phyloP scores from a whole-genome alignment of 2,113 vertebrate species.

The Hyperopisus bebe region DNA sequence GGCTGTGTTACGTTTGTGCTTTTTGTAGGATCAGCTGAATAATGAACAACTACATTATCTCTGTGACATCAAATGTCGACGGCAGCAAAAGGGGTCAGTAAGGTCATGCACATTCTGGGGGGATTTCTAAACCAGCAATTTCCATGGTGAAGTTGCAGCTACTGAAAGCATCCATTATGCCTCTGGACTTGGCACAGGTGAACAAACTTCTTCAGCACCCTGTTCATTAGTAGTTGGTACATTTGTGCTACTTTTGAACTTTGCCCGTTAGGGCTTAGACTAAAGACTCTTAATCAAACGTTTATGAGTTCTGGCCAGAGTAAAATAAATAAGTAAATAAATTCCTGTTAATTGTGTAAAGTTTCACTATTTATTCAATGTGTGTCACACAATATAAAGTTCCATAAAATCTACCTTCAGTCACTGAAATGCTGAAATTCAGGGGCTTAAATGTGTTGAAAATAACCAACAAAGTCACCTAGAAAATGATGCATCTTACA shows the following conservation, averaged over 20 bases:
- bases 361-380: constrained; percentile 26
- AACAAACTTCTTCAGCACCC: constrained; percentile 55
- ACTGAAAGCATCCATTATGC: constrained; percentile 80
- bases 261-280: constrained; percentile 43
- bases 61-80: constrained; percentile 51
- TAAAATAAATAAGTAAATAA: not conserved
- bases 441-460: not conserved
- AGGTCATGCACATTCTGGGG: constrained; percentile 71
- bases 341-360: not conserved
- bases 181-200: constrained; percentile 51
- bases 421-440: not conserved
- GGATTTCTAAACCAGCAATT: constrained; percentile 77
- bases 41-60: constrained; percentile 76
- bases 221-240: constrained; percentile 64
- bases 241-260: constrained; percentile 56
- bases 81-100: constrained; percentile 59
- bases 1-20: constrained; percentile 35
- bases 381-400: not conserved
- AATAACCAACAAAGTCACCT: not conserved
- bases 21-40: constrained; percentile 63
- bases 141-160: constrained; percentile 62
- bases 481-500: not conserved
- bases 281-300: not conserved
- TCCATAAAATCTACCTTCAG: not conserved
- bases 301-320: not conserved